Evolutionary conservation across 2,888 invertebrate genomes (phyloP), one percentile per base, ranked within the genome.

Genomic region (Maniola hyperantus): DNA sequence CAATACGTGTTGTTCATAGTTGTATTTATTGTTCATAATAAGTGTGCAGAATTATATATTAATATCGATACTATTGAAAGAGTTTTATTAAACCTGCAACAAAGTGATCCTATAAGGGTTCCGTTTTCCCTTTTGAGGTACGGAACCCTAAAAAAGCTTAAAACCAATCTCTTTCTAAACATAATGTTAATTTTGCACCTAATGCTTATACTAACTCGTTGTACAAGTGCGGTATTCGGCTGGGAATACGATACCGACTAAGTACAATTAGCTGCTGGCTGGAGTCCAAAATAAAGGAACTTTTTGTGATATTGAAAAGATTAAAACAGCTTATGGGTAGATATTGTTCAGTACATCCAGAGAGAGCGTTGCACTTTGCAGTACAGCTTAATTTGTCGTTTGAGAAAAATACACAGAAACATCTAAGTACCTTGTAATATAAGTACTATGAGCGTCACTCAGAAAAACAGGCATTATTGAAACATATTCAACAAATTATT

Each of bases 201-300:
- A 39, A 57, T 42, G 34, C 54, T 54, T 15, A 36, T 15, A 33
- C 50, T 50, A 20, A 50, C 15, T 54, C 34, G 54, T 54, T 36
- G n/a, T 36, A 34, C 54, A 6, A 42, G 13, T 42, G 57, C 20
- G 15, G 36, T 39, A 42, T 57, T 57, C 18, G 13, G 42, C 42
- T 18, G 39, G 39, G 57, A 42, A 20, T 42, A 57, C 57, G 39
- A 39, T 42, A 57, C 57, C 20, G 15, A 20, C 55, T 55, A 55
- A 55, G 55, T 36, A 42, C 39, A 57, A 57, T 57, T 57, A 57
- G 57, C 57, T 42, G 57, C 42, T 57, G 57, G 57, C 57, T 57
- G 36, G 20, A 26, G 8, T 57, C 57, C 57, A 57, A 57, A 57
- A 57, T 39, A 20, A 42, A 57, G 57, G 42, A 57, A 57, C 57